Conservation (phyloP, 37 sponge, comb jelly and placozoan species). For the Chondrilla cf. caribensis region DNA sequence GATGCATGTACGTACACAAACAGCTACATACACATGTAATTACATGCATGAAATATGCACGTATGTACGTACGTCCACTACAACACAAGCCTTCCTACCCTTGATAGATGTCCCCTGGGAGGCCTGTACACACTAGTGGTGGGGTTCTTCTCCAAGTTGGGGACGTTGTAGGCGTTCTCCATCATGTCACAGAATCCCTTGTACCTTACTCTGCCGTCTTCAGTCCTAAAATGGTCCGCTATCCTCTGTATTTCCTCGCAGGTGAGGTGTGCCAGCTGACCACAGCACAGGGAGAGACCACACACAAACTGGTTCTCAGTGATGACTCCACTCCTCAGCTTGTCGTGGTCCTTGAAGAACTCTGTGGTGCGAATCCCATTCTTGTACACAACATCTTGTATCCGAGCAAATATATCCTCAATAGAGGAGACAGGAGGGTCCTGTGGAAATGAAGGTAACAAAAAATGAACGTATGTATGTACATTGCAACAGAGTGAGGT, state of each 20-base stretch:
- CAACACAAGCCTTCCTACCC: constrained; percentile 33
- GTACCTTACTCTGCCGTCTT: constrained; percentile 78
- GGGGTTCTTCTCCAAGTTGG: constrained; percentile 85
- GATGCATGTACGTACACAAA: not conserved
- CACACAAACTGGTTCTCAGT: constrained; percentile 92
- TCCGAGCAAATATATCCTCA: constrained; percentile 30
- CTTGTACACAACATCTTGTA: constrained; percentile 77
- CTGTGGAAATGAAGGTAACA: not conserved
- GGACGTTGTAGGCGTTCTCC: constrained; percentile 89
- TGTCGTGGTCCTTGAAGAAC: constrained; percentile 91
- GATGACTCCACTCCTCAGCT: constrained; percentile 81
- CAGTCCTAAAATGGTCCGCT: constrained; percentile 48
- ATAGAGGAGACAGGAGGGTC: not conserved
- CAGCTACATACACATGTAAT: not conserved
- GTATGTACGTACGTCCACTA: not conserved
- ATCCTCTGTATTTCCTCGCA: constrained; percentile 68
- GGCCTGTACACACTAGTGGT: constrained; percentile 63
- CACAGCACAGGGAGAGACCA: constrained; percentile 71
- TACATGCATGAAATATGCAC: not conserved
- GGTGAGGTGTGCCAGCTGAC: constrained; percentile 26
- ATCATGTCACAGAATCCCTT: constrained; percentile 82
- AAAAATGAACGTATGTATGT: not conserved
- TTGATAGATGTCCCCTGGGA: constrained; percentile 67
- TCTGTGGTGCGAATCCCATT: constrained; percentile 92
- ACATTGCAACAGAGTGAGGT: not conserved